Percentiles rank a stretch among this genome's conserved stretches.
phyloP scores from a whole-genome alignment of 2,797 vertebrate species.

The Galagoides demidoff region DNA sequence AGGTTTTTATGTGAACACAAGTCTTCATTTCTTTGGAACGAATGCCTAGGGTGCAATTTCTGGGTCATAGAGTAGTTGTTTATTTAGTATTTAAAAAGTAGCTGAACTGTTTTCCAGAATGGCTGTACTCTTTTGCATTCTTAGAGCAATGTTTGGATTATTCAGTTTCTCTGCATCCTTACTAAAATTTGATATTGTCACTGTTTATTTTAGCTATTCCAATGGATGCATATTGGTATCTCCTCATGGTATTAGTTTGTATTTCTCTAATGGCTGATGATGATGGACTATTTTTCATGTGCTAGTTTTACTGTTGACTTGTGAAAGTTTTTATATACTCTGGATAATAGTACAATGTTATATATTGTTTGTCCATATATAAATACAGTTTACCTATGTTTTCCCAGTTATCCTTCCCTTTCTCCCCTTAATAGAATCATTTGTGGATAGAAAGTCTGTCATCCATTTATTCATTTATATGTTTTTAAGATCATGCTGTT shows the following conservation, averaged over 20 bases:
- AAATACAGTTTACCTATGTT: neutral
- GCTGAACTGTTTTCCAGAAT: neutral
- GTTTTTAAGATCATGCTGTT: neutral
- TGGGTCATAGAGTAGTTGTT: neutral
- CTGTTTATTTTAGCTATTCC: slow-evolving; percentile 23
- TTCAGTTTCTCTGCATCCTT: neutral
- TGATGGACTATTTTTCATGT: neutral
- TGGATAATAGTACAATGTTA: neutral
- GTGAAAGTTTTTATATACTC: neutral
- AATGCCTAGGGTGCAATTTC: neutral
- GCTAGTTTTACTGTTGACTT: neutral
- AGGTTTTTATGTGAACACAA: neutral
- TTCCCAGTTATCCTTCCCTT: neutral
- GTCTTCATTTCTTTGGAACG: neutral
- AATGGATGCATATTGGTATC: neutral
- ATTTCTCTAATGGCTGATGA: slow-evolving; percentile 20
- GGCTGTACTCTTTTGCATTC: neutral
- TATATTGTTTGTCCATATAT: neutral
- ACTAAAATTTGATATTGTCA: neutral
- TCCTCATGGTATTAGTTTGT: neutral
- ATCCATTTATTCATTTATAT: neutral
- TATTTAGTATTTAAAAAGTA: neutral
- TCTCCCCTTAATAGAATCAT: neutral
- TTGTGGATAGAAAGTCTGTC: neutral
- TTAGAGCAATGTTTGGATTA: neutral